Conservation (phyloP, 1,140 invertebrate genomes). For the Orius laevigatus region DNA sequence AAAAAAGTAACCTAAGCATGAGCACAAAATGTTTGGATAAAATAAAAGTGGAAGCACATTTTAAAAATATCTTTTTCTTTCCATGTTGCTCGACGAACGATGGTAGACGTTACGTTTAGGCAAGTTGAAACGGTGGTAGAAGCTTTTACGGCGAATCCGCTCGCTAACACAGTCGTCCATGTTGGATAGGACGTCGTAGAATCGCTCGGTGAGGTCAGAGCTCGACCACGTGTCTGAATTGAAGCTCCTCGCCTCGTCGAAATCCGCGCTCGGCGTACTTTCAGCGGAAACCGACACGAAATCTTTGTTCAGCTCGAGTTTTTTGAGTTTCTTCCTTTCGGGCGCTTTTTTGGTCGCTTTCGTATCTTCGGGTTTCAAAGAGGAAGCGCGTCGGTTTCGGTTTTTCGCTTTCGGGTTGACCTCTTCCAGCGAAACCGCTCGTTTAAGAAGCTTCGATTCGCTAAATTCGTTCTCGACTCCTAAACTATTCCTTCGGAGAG, state of each 20-base stretch:
- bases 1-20: too few species aligned
- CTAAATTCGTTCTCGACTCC: conserved; percentile 9
- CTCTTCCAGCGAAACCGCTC: conserved; percentile 14
- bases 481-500: conserved; percentile 10
- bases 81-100: conserved; percentile 9
- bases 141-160: conserved; percentile 15
- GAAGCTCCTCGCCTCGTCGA: conserved; percentile 6
- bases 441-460: conserved; percentile 13
- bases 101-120: conserved; percentile 11
- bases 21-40: background rate
- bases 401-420: background rate
- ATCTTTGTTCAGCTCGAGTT: conserved; percentile 4
- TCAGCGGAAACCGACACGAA: background rate
- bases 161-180: conserved; percentile 7
- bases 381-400: conserved; percentile 5
- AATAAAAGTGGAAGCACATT: background rate
- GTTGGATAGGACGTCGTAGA: background rate
- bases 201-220: conserved; percentile 6
- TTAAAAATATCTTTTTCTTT: conserved; percentile 15
- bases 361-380: conserved; percentile 11
- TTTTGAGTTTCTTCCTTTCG: conserved; percentile 2
- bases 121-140: conserved; percentile 13
- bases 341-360: conserved; percentile 1
- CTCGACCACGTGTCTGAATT: conserved; percentile 14
- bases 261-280: conserved; percentile 9